phyloP scores from a whole-genome alignment of 2,888 invertebrate species.

The Netelia virgata region DNA sequence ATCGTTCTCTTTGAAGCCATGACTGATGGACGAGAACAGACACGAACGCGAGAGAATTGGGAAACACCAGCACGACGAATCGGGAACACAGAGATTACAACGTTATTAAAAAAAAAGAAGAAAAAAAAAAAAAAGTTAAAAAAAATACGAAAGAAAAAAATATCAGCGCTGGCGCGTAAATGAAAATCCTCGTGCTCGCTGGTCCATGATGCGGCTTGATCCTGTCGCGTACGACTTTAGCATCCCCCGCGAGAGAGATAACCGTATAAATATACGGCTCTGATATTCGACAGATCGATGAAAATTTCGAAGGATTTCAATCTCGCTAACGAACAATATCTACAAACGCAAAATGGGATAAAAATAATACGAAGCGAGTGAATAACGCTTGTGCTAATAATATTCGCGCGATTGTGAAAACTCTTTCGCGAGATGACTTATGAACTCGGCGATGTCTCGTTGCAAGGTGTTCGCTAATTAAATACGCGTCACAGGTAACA shows the following conservation, averaged over 20 bases:
- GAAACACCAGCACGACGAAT: conserved; percentile 39
- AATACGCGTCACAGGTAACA: conserved; percentile 62
- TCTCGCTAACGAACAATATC: too few species aligned
- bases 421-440: conserved; percentile 21
- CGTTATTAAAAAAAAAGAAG: conserved; percentile 71
- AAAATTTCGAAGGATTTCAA: not conserved
- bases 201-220: conserved; percentile 35
- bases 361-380: conserved; percentile 19
- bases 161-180: conserved; percentile 59
- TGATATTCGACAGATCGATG: not conserved
- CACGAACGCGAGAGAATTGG: conserved; percentile 11
- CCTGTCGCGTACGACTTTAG: not conserved
- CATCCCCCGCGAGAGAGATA: not conserved
- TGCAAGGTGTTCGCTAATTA: conserved; percentile 59
- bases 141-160: not conserved
- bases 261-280: not conserved
- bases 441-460: conserved; percentile 3
- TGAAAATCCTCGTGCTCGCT: conserved; percentile 69
- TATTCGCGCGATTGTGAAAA: too few species aligned
- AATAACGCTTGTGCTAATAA: too few species aligned
- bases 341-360: not conserved
- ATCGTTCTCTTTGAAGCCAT: conserved; percentile 47
- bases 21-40: conserved; percentile 67
- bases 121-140: conserved; percentile 64
- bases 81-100: conserved; percentile 70